These are phyloP conservation scores for Silurus asotus DNA, from an alignment of 2,113 vertebrate species.

Conservation along the genomic window DNA sequence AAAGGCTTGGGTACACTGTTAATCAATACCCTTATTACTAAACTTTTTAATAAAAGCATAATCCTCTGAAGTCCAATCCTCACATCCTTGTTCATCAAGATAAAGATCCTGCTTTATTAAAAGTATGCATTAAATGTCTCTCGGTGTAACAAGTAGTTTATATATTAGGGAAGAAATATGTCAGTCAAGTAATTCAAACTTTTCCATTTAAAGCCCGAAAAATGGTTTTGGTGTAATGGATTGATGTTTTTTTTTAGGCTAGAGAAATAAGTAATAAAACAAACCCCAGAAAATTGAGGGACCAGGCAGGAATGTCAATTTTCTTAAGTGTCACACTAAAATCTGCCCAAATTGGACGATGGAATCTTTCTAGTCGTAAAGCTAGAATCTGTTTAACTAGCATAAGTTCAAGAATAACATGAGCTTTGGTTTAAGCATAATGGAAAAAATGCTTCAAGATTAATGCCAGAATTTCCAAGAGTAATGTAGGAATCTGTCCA, in stretches of 20 bases:
- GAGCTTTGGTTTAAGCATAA: too few relatives aligned
- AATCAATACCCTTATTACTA: conserved; percentile 1
- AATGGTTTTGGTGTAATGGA: not conserved
- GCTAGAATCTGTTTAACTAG: too few relatives aligned
- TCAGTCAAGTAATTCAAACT: not conserved
- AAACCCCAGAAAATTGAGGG: not conserved
- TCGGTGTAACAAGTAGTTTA: not conserved
- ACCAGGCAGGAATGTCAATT: not conserved
- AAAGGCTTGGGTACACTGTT: not conserved
- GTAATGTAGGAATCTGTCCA: too few relatives aligned
- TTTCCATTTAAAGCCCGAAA: not conserved
- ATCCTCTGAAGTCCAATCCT: not conserved
- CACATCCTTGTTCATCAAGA: not conserved
- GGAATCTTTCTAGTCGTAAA: too few relatives aligned
- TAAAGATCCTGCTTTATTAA: not conserved
- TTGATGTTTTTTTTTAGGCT: not conserved
- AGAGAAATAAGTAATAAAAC: not conserved
- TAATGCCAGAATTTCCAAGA: too few relatives aligned
- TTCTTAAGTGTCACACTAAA: not conserved
- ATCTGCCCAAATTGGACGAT: too few relatives aligned
- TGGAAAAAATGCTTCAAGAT: too few relatives aligned
- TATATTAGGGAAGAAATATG: not conserved
- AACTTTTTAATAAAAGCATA: not conserved
- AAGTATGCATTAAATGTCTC: not conserved
- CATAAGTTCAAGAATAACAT: too few relatives aligned